A percentile compares a stretch with the other conserved stretches of the same genome.
Evolutionary conservation across 2,888 invertebrate genomes (phyloP).

Genomic region (Hermaeophaga mercurialis): DNA sequence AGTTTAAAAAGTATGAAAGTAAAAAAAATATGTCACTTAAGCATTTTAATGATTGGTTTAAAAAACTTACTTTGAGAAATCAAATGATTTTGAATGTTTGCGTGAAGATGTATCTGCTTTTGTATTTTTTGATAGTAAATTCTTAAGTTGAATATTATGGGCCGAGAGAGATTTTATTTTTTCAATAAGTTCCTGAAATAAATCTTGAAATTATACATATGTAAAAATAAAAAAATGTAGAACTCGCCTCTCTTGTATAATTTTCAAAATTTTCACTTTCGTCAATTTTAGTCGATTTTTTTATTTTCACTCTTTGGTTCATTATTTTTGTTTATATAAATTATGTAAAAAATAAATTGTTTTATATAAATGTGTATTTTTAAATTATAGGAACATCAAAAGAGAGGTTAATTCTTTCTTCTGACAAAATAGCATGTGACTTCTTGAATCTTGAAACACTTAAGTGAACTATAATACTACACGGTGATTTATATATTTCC

Average conservation of each 20-base stretch:
- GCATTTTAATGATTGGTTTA: no score
- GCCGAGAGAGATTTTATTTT: conserved; percentile 75
- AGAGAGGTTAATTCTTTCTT: no score
- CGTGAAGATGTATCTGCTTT: conserved; percentile 45
- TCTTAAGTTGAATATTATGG: conserved; percentile 78
- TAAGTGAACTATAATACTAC: no score
- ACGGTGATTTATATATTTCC: no score
- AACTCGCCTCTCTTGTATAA: conserved; percentile 59
- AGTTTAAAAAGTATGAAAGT: no score
- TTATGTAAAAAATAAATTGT: no score
- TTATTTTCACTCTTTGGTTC: conserved; percentile 36
- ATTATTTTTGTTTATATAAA: no score
- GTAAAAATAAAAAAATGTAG: conserved; percentile 23
- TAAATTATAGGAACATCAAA: neutral
- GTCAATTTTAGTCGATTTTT: conserved; percentile 31
- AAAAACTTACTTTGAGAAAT: conserved; percentile 65
- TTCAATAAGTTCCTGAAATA: conserved; percentile 70
- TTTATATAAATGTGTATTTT: no score
- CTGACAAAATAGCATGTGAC: no score
- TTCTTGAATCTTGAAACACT: no score
- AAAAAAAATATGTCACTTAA: no score
- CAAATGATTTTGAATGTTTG: conserved; percentile 61
- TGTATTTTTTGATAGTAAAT: conserved; percentile 65
- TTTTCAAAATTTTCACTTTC: conserved; percentile 56
- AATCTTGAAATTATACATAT: neutral